Evolutionary conservation across 2,113 vertebrate genomes (phyloP).

Genomic region (Beaufortia kweichowensis): DNA sequence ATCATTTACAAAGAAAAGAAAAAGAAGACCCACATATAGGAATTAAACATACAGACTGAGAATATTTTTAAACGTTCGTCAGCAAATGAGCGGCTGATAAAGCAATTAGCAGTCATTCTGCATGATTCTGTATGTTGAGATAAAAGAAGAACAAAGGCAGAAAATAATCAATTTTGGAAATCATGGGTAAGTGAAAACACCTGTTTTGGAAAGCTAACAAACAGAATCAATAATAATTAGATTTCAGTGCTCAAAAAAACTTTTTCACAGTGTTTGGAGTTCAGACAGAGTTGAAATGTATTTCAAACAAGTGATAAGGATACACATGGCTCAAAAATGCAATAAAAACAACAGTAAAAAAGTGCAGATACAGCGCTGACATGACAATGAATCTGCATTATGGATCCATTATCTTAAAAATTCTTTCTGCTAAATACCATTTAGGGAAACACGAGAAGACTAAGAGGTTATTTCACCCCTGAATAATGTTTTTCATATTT

Average conservation of each 20-base stretch:
- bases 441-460: constrained; percentile 9
- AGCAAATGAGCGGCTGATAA: not conserved
- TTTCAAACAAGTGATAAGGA: not conserved
- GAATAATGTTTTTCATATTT: constrained; percentile 15
- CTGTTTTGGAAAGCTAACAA: constrained; percentile 22
- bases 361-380: not conserved
- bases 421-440: constrained; percentile 24
- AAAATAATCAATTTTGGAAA: not conserved
- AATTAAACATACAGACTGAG: no score
- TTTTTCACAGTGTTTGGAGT: not conserved
- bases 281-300: not conserved
- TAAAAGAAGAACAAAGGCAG: not conserved
- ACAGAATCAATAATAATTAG: constrained; percentile 23
- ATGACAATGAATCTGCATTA: not conserved
- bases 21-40: not conserved
- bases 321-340: not conserved
- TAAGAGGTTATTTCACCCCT: not conserved
- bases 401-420: not conserved
- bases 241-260: constrained; percentile 13
- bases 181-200: constrained; percentile 15
- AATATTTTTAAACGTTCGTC: no score
- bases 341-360: no score
- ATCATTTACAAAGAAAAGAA: not conserved
- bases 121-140: not conserved
- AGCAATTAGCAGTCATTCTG: not conserved